phyloP scores from a whole-genome alignment of 2,888 invertebrate species.

The Eupeodes luniger region DNA sequence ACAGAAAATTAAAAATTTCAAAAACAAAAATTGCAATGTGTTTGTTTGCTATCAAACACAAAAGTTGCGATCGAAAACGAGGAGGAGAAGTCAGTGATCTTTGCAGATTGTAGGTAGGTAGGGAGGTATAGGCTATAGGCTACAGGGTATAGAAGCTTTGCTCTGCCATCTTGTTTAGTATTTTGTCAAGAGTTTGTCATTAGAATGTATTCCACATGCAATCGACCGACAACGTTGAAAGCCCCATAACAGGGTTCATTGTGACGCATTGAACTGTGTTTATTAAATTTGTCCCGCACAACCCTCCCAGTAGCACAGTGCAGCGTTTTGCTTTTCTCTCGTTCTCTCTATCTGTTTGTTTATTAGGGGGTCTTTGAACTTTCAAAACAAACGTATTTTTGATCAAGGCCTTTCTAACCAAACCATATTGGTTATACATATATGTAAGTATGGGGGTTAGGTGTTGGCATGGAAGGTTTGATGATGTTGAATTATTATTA shows the following conservation, averaged over 20 bases:
- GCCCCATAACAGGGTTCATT: slow-evolving; percentile 38
- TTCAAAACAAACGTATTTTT: slow-evolving; percentile 58
- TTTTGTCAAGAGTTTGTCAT: slow-evolving; percentile 50
- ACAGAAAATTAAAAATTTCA: slow-evolving; percentile 16
- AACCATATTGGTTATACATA: not conserved
- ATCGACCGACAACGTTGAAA: not conserved
- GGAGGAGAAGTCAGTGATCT: slow-evolving; percentile 57
- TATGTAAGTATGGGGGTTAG: slow-evolving; percentile 11
- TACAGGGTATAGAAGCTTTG: no score
- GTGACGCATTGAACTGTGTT: slow-evolving; percentile 44
- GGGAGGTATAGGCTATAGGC: no score
- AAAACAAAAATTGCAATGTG: slow-evolving; percentile 47
- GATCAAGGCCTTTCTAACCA: slow-evolving; percentile 60
- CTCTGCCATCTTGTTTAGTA: slow-evolving; percentile 41
- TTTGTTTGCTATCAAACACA: slow-evolving; percentile 25
- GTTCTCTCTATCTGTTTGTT: not conserved
- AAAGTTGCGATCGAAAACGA: slow-evolving; percentile 21
- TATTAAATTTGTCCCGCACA: not conserved
- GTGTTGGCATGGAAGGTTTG: not conserved
- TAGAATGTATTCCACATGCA: slow-evolving; percentile 50
- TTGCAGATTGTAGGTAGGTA: slow-evolving; percentile 7
- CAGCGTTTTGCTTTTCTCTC: not conserved
- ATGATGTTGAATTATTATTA: not conserved
- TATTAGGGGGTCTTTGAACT: slow-evolving; percentile 56
- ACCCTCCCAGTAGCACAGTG: not conserved